Evolutionary conservation across 2,797 vertebrate species (phyloP).

Genomic region (Dallia pectoralis): DNA sequence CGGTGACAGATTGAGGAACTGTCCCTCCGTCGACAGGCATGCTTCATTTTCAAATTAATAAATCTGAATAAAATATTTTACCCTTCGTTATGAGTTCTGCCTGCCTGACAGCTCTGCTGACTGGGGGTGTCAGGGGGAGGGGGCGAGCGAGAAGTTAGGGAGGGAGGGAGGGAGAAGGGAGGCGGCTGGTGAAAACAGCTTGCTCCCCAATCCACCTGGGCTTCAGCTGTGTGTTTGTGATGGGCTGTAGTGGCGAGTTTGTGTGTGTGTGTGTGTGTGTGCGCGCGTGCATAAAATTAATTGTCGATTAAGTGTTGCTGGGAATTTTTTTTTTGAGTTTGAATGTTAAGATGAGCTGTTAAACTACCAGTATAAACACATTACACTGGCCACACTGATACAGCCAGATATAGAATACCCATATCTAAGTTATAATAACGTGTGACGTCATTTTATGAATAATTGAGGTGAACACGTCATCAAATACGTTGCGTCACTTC

Average conservation of each 20-base stretch:
- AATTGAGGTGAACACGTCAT: neutral
- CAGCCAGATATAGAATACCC: neutral
- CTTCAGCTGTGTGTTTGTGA: constrained; percentile 76
- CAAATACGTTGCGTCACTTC: neutral
- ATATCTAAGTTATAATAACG: neutral
- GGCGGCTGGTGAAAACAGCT: constrained; percentile 90
- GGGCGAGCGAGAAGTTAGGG: neutral
- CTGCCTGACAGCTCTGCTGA: constrained; percentile 94
- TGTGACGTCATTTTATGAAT: neutral
- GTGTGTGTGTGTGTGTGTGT: constrained; percentile 11
- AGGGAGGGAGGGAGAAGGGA: constrained; percentile 16
- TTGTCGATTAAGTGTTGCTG: neutral
- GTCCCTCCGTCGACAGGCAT: constrained; percentile 98
- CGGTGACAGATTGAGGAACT: constrained; percentile 99
- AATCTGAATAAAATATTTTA: constrained; percentile 99
- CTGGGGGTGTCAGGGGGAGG: constrained; percentile 71
- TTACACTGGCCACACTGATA: neutral
- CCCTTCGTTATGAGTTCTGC: constrained; percentile 98
- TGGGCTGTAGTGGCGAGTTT: constrained; percentile 42
- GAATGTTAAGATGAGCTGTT: neutral
- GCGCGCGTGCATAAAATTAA: constrained; percentile 7
- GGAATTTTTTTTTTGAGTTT: neutral
- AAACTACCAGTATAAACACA: neutral
- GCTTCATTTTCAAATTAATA: constrained; percentile 99
- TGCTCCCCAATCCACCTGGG: constrained; percentile 96